These are phyloP conservation scores for Eumacrocentrus americanus DNA, from an alignment of 2,888 invertebrate genomes.

Conservation along the genomic window DNA sequence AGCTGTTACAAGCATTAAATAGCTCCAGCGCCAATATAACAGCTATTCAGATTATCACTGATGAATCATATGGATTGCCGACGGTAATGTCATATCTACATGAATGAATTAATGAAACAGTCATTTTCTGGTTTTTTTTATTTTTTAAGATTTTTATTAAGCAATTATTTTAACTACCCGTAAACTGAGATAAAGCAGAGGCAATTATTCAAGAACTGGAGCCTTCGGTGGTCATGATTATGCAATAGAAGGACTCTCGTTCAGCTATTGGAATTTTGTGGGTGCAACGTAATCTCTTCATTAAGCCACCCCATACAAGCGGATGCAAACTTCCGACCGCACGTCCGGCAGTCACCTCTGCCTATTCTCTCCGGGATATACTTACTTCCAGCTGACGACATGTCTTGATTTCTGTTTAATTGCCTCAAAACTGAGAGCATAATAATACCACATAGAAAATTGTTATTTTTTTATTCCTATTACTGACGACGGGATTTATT, in stretches of 20 bases:
- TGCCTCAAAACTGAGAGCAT: not conserved
- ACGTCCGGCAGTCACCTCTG: not conserved
- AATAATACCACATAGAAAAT: not conserved
- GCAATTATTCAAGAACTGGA: not conserved
- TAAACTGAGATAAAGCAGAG: not conserved
- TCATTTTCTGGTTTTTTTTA: too few relatives aligned
- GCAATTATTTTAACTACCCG: not conserved
- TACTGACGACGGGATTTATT: not conserved
- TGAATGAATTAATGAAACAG: too few relatives aligned
- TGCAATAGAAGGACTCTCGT: not conserved
- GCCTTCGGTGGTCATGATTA: not conserved
- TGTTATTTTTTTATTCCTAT: too few relatives aligned
- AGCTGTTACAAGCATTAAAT: slow-evolving; percentile 41
- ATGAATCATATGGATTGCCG: slow-evolving; percentile 36
- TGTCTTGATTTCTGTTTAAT: not conserved
- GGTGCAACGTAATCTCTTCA: slow-evolving; percentile 3
- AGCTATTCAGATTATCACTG: slow-evolving; percentile 45
- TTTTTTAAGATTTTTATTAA: not conserved
- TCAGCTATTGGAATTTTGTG: not conserved
- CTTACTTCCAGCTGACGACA: not conserved
- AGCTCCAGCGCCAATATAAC: slow-evolving; percentile 50
- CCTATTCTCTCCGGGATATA: not conserved
- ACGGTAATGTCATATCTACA: too few relatives aligned
- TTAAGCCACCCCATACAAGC: not conserved
- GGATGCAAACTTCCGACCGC: not conserved